Percentiles rank a stretch among this genome's conserved stretches.
Evolutionary conservation across 1,140 invertebrate species (phyloP).

Genomic region (Drosophila elegans): DNA sequence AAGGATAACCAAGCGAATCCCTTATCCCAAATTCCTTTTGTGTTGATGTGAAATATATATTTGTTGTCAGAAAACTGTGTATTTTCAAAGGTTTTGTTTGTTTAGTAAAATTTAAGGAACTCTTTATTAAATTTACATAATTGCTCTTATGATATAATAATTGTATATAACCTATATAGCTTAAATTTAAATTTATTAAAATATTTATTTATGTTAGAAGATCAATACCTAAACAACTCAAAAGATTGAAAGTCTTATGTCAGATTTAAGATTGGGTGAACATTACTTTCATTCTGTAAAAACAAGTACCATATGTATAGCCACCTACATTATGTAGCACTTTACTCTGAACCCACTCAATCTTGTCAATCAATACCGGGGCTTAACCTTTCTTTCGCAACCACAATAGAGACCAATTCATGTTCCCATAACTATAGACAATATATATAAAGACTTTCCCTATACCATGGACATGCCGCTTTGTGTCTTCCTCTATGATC

Average conservation of each 20-base stretch:
- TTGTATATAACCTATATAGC: no score
- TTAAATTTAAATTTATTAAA: no score
- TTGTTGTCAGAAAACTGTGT: background rate
- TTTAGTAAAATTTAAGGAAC: no score
- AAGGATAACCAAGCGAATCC: constrained; percentile 7
- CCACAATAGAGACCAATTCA: constrained; percentile 14
- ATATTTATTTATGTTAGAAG: no score
- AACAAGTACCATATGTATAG: no score
- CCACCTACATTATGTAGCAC: background rate
- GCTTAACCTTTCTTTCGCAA: constrained; percentile 1
- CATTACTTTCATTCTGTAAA: background rate
- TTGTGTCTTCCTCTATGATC: constrained; percentile 16
- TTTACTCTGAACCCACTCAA: background rate
- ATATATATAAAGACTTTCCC: constrained; percentile 4
- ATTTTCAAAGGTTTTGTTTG: no score
- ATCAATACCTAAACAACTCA: no score
- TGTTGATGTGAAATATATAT: background rate
- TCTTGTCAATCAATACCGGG: constrained; percentile 1
- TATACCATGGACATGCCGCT: background rate
- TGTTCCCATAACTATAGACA: constrained; percentile 11
- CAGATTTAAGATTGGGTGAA: background rate
- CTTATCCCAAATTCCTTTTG: background rate
- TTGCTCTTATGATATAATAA: no score
- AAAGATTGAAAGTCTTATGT: no score
- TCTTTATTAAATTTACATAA: no score